Evolutionary conservation across 2,113 vertebrate species (phyloP), one percentile per base, ranked within the genome.

Genomic region (Caloenas nicobarica): DNA sequence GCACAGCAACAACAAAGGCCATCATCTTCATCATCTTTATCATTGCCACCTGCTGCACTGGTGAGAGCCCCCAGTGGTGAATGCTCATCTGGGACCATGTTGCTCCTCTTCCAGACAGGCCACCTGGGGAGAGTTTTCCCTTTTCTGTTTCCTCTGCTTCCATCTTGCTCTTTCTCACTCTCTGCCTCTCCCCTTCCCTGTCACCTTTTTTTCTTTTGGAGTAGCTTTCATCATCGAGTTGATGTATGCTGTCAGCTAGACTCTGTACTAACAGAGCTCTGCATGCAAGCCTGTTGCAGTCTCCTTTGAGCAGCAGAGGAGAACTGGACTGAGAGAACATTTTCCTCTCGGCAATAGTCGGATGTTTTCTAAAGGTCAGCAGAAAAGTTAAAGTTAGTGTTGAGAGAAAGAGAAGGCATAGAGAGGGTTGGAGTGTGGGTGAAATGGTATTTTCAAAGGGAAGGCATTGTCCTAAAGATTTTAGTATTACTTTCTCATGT

Each of bases 211-310:
- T 33, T 11, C 12, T 57, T 36, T 31, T 16, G 2, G 21, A 33
- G 28, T 29, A 64, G 22, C 22, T 62, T 83, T 42, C 19, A 62
- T 51, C 68, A 26, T 36, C 3, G 2, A 42, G 6, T 28, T 57
- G 18, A 46, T 46, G 7, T 18, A 44, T 56, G 9, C 16, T 76
- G 16, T 36, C 3, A 0, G 1, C 24, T 68, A 17, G 13, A 36
- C 8, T 28, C 24, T 50, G 6, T 10, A 34, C 42, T 58, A 40
- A 44, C 13, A 60, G 24, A 84, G 13, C 29, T 54, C 38, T 85
- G 31, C 11, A 10, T 25, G 19, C 3, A 28, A 68, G 23, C 8
- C 31, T 62, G 8, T 50, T 66, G 8, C 25, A 80, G 28, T 48
- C 19, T 77, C 13, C 15, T 50, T 38, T 50, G 17, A 10, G 9